Base-by-base conservation (phyloP, 2,888 invertebrate species). In the Escarpia spicata region DNA sequence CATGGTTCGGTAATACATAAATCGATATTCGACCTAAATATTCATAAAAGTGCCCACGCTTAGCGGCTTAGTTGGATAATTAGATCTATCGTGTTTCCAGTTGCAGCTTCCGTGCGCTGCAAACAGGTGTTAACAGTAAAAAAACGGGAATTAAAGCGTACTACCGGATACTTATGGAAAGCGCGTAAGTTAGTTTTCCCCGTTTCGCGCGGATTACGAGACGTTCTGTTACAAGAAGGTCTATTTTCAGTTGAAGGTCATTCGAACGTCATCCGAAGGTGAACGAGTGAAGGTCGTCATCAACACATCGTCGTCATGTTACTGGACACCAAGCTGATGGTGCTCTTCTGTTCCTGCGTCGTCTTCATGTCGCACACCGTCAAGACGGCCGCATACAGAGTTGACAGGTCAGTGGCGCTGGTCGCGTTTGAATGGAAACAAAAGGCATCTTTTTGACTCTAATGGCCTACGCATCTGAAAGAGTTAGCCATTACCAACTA, bases 211-310 rank as follows among this genome's bases (percentile, higher is more conserved):
- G 75, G 75, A 75, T 75, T 75, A 75, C 75, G 26, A 75, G 26
- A 26, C 26, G 75, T 26, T 15, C 6, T 26, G 75, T 4, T n/a
- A 26, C n/a, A 75, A 4, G 52, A 52, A 12, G 75, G 75, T 75
- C 26, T 75, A 75, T 26, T 75, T 75, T 75, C 75, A 75, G 75
- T 75, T n/a, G 75, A 75, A 75, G 75, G 75, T 75, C 75, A 75
- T 75, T 26, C 26, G 75, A 75, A 75, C 19, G 75, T 26, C 26
- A 75, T 75, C 75, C 75, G 75, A 75, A 75, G 75, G 75, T 75
- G 19, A 75, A 75, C 75, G 75, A 75, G 75, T 75, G 75, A 75
- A 75, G 2, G 75, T 75, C 75, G 26, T 52, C 4, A 75, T 75
- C 75, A 75, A 75, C 19, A 26, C 75, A 2, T 75, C 19, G 75